Conservation (phyloP, 2,888 invertebrate species). For the Lithophane semibrunnea region DNA sequence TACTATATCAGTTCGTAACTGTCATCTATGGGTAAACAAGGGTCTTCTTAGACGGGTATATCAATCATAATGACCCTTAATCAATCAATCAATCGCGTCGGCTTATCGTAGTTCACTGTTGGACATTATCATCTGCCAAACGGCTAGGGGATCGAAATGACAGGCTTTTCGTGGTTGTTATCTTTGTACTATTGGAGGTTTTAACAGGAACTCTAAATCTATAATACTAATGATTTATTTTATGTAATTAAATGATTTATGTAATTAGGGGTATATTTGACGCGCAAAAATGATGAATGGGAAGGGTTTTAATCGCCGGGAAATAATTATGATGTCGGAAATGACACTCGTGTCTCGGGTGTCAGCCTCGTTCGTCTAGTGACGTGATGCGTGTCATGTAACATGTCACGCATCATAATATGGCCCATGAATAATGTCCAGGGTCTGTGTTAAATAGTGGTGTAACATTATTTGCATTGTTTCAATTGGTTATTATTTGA, state of each 20-base stretch:
- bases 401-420: too few species aligned
- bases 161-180: neutral
- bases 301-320: conserved; percentile 10
- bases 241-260: too few species aligned
- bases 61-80: conserved; percentile 45
- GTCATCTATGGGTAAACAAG: conserved; percentile 35
- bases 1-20: conserved; percentile 1
- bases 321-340: neutral
- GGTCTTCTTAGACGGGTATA: neutral
- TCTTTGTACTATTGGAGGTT: too few species aligned
- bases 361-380: neutral
- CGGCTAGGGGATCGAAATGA: neutral
- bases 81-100: conserved; percentile 38
- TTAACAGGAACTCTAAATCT: too few species aligned
- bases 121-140: conserved; percentile 3
- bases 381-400: too few species aligned
- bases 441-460: neutral
- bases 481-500: neutral
- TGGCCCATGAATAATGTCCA: neutral
- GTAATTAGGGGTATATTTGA: conserved; percentile 54
- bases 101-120: conserved; percentile 25
- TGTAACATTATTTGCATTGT: too few species aligned
- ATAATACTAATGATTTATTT: too few species aligned
- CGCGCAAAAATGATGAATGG: conserved; percentile 47
- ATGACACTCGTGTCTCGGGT: neutral